Conservation (phyloP, 1,140 invertebrate species). For the Atta colombica region DNA sequence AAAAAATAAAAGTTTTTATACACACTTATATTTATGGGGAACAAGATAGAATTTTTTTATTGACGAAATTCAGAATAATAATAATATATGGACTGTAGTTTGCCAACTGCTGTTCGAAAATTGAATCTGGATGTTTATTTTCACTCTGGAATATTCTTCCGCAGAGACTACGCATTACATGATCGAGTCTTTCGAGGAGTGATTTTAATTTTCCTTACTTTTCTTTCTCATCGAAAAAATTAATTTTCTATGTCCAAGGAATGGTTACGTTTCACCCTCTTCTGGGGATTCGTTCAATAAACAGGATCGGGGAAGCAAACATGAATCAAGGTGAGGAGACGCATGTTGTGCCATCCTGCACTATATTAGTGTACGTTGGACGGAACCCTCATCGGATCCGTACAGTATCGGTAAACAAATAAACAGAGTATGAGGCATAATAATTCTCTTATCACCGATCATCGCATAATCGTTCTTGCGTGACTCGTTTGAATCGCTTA, state of each 20-base stretch:
- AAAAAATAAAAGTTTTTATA: background rate
- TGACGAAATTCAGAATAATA: background rate
- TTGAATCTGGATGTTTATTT: background rate
- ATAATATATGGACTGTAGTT: background rate
- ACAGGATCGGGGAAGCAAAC: conserved; percentile 23
- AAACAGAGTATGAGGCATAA: conserved; percentile 39
- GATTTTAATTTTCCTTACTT: background rate
- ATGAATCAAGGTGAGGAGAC: conserved; percentile 4
- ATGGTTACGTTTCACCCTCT: background rate
- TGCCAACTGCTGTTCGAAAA: background rate
- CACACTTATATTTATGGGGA: background rate
- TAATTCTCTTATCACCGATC: conserved; percentile 63
- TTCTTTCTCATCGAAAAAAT: background rate
- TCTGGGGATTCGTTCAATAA: conserved; percentile 24
- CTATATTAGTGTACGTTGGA: conserved; percentile 39
- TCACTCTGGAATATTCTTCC: background rate
- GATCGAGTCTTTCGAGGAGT: no score
- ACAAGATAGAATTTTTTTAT: background rate
- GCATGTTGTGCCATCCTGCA: conserved; percentile 1
- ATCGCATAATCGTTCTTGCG: conserved; percentile 59
- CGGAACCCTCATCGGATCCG: conserved; percentile 32
- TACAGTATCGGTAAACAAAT: conserved; percentile 41
- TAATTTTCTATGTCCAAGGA: conserved; percentile 24
- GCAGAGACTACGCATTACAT: background rate
- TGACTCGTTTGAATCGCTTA: conserved; percentile 43